Evolutionary conservation across 2,797 vertebrate genomes (phyloP).

Genomic region (Mastacembelus armatus): DNA sequence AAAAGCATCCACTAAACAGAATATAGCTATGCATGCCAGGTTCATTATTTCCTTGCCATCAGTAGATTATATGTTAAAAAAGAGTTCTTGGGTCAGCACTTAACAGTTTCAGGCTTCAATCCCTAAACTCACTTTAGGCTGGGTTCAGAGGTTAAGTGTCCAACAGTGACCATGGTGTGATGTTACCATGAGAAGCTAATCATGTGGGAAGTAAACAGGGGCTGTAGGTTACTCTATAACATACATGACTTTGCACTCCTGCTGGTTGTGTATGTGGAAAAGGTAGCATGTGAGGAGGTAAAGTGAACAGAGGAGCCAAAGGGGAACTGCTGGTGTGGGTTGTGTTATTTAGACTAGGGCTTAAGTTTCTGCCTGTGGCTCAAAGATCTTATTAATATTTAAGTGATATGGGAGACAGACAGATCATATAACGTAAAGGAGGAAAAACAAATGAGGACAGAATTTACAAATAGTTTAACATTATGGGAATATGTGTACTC

Average conservation of each 20-base stretch:
- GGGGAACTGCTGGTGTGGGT: conserved; percentile 9
- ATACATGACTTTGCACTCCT: not conserved
- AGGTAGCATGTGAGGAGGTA: not conserved
- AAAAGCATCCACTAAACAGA: conserved; percentile 24
- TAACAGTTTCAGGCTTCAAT: conserved; percentile 23
- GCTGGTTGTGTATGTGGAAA: conserved; percentile 2
- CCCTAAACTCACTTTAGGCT: conserved; percentile 17
- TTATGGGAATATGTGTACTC: not conserved
- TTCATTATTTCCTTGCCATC: conserved; percentile 11
- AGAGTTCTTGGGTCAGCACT: conserved; percentile 38
- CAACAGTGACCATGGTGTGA: conserved; percentile 20
- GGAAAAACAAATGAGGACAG: not conserved
- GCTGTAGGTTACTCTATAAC: conserved; percentile 3
- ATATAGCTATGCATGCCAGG: conserved; percentile 7
- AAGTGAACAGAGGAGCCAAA: conserved; percentile 20
- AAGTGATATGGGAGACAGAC: conserved; percentile 49
- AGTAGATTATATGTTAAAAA: not conserved
- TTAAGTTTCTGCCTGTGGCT: conserved; percentile 37
- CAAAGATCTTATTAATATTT: conserved; percentile 59
- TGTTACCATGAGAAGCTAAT: conserved; percentile 33
- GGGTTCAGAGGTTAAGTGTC: conserved; percentile 42
- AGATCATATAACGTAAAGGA: conserved; percentile 10
- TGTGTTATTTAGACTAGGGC: conserved; percentile 36
- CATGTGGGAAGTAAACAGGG: conserved; percentile 29
- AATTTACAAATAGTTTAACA: not conserved